phyloP scores from a whole-genome alignment of 1,140 invertebrate species.

The Drosophila saltans region DNA sequence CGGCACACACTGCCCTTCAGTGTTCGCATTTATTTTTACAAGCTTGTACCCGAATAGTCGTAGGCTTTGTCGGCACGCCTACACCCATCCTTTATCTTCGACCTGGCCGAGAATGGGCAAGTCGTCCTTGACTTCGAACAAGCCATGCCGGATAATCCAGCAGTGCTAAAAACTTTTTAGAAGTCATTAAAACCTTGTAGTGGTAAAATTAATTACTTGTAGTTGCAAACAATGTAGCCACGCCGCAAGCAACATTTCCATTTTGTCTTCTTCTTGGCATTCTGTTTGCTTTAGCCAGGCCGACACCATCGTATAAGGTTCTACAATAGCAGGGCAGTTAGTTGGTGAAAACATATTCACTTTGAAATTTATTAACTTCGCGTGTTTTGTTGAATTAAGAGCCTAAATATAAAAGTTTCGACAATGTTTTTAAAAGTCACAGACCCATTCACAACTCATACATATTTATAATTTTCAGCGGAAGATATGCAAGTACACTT shows the following conservation, averaged over 20 bases:
- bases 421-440: constrained; percentile 66
- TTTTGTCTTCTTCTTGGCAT: constrained; percentile 33
- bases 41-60: constrained; percentile 78
- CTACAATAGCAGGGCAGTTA: constrained; percentile 57
- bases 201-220: constrained; percentile 83
- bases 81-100: constrained; percentile 1
- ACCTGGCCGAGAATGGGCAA: neutral
- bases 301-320: constrained; percentile 1
- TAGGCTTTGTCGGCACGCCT: constrained; percentile 74
- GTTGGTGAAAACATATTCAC: constrained; percentile 80
- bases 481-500: constrained; percentile 11
- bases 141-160: constrained; percentile 74
- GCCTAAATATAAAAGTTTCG: constrained; percentile 76
- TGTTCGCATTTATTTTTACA: constrained; percentile 66
- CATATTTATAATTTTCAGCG: constrained; percentile 54
- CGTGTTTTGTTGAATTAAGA: constrained; percentile 78
- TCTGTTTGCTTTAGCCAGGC: constrained; percentile 18
- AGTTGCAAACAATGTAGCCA: constrained; percentile 82
- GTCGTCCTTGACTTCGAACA: constrained; percentile 60
- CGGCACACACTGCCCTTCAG: constrained; percentile 20
- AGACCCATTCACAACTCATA: constrained; percentile 60
- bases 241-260: constrained; percentile 79
- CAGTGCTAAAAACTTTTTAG: constrained; percentile 82
- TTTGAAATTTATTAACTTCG: constrained; percentile 81
- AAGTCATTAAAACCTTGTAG: constrained; percentile 83